phyloP scores from a whole-genome alignment of 2,113 vertebrate genomes.

The Hippocampus zosterae region DNA sequence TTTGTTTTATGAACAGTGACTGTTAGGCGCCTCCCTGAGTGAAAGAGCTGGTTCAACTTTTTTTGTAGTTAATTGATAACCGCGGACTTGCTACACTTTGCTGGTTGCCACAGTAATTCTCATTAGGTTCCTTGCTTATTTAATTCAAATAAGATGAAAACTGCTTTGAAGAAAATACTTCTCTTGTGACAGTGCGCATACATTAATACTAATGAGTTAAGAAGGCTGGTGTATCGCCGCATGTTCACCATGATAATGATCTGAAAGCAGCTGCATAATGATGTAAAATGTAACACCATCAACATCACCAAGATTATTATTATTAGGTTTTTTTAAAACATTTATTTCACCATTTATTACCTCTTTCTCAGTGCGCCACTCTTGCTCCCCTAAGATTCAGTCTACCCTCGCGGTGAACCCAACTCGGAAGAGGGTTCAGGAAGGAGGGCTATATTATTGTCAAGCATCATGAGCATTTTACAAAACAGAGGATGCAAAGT shows the following conservation, averaged over 20 bases:
- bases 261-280: constrained; percentile 28
- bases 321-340: constrained; percentile 7
- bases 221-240: constrained; percentile 15
- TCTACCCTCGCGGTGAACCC: constrained; percentile 29
- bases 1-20: neutral
- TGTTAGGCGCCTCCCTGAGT: neutral
- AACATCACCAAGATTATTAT: constrained; percentile 17
- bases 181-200: constrained; percentile 37
- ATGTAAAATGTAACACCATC: constrained; percentile 30
- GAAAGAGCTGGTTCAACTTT: constrained; percentile 10
- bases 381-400: constrained; percentile 33
- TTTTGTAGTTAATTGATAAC: constrained; percentile 16
- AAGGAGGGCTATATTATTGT: constrained; percentile 5
- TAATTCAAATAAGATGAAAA: constrained; percentile 28
- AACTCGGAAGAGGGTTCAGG: constrained; percentile 12
- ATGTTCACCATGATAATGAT: constrained; percentile 43
- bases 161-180: constrained; percentile 35
- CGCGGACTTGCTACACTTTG: constrained; percentile 8
- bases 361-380: constrained; percentile 47
- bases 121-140: constrained; percentile 27
- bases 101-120: constrained; percentile 51
- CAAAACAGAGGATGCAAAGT: constrained; percentile 15
- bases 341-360: constrained; percentile 24
- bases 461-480: constrained; percentile 7
- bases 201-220: constrained; percentile 39